phyloP scores from a whole-genome alignment of 2,113 vertebrate genomes.

The Channa argus region DNA sequence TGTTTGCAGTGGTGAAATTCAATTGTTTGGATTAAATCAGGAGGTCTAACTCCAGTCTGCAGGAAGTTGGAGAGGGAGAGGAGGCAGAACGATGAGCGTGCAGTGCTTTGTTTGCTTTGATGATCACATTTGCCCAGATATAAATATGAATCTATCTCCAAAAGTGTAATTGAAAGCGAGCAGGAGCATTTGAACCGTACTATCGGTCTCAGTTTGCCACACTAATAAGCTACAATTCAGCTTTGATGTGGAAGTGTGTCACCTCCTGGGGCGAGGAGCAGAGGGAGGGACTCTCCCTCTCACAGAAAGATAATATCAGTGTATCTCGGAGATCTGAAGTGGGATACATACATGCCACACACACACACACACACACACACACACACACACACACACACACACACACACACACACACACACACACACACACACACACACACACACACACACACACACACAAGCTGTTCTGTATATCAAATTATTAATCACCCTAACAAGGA shows the following conservation, averaged over 20 bases:
- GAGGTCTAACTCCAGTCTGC: constrained; percentile 17
- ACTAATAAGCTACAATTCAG: constrained; percentile 73
- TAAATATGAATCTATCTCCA: constrained; percentile 63
- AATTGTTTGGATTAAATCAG: constrained; percentile 43
- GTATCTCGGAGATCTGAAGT: constrained; percentile 39
- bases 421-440: background rate
- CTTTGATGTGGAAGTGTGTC: constrained; percentile 80
- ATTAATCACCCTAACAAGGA: constrained; percentile 58
- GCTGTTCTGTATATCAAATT: constrained; percentile 36
- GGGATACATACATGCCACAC: constrained; percentile 1
- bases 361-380: background rate
- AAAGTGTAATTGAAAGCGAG: constrained; percentile 76
- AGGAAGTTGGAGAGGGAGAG: constrained; percentile 7
- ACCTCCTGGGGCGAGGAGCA: constrained; percentile 67
- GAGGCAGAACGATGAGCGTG: background rate
- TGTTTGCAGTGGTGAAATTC: constrained; percentile 40
- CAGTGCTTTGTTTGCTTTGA: constrained; percentile 75
- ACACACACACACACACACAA: background rate
- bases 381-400: background rate
- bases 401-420: constrained; percentile 5
- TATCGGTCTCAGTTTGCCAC: constrained; percentile 53
- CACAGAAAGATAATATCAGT: constrained; percentile 49
- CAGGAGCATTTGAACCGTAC: constrained; percentile 55
- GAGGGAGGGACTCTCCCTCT: constrained; percentile 45
- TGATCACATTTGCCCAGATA: constrained; percentile 65